Percentiles rank a stretch among this genome's conserved stretches.
Evolutionary conservation across 1,140 invertebrate species (phyloP).

Genomic region (Halictus rubicundus): DNA sequence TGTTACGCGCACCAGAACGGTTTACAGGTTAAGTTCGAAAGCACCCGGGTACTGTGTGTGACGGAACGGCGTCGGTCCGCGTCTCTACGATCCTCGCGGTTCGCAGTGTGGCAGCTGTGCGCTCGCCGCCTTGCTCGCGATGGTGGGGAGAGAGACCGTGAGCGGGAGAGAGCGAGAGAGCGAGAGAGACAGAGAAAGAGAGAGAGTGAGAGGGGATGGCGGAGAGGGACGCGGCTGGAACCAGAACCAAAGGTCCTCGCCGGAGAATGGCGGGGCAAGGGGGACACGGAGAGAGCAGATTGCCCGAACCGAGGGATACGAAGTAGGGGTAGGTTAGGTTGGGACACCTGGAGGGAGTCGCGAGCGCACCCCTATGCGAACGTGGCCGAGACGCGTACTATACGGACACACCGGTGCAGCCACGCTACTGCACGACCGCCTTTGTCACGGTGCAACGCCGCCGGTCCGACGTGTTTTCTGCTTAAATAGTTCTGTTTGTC

Average conservation of each 20-base stretch:
- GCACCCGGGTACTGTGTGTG: conserved; percentile 12
- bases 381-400: conserved; percentile 56
- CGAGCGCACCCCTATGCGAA: conserved; percentile 57
- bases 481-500: too few relatives aligned
- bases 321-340: conserved; percentile 60
- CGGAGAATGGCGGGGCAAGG: conserved; percentile 22
- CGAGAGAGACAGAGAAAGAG: conserved; percentile 1
- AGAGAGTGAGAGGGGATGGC: conserved; percentile 30
- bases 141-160: conserved; percentile 22
- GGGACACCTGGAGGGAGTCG: conserved; percentile 43
- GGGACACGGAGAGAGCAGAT: conserved; percentile 10
- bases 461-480: too few relatives aligned
- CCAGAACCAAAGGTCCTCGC: conserved; percentile 8
- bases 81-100: conserved; percentile 55
- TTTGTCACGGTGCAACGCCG: too few relatives aligned
- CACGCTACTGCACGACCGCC: conserved; percentile 15
- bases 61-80: conserved; percentile 47
- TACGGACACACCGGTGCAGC: too few relatives aligned
- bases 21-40: conserved; percentile 50
- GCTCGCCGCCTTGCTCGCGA: conserved; percentile 25
- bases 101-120: conserved; percentile 58
- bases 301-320: conserved; percentile 42
- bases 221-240: conserved; percentile 4
- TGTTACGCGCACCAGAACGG: too few relatives aligned
- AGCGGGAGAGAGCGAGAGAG: conserved; percentile 1